Percentiles rank a stretch among this genome's conserved stretches.
Conservation (phyloP, 2,113 vertebrate genomes). For the Rallus limicola region DNA sequence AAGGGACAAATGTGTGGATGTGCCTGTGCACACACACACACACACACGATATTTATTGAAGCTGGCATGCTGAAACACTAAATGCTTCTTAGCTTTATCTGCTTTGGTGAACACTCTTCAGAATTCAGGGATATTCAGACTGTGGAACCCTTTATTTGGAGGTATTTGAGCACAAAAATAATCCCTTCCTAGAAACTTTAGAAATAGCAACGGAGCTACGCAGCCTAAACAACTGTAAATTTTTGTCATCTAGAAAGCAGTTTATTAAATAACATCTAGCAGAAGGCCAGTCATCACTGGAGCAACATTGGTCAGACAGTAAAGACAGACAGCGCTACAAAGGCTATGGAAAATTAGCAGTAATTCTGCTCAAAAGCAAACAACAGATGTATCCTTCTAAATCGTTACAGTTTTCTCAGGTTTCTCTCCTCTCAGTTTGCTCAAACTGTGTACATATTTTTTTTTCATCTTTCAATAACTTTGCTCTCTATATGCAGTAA, state of each 20-base stretch:
- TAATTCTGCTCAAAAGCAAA: background rate
- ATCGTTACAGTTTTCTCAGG: background rate
- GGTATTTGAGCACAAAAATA: constrained; percentile 72
- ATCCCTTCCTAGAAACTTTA: constrained; percentile 69
- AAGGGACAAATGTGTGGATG: background rate
- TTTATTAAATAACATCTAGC: constrained; percentile 32
- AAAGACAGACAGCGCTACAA: background rate
- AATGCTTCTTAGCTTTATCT: constrained; percentile 74
- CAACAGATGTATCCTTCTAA: background rate
- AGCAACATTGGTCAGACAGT: constrained; percentile 1
- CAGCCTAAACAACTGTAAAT: constrained; percentile 73
- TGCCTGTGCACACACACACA: background rate
- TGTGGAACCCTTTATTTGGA: constrained; percentile 56
- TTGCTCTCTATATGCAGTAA: background rate
- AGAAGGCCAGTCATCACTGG: background rate
- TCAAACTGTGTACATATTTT: background rate
- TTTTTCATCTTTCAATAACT: background rate
- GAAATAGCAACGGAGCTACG: constrained; percentile 56
- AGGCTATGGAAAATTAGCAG: background rate
- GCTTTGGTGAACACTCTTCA: constrained; percentile 71
- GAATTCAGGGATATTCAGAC: constrained; percentile 60
- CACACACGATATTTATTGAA: constrained; percentile 59
- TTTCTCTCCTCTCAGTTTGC: background rate
- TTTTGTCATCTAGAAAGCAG: constrained; percentile 43
- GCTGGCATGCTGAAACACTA: constrained; percentile 65